phyloP scores from a whole-genome alignment of 2,888 invertebrate genomes.

The Pollenia labialis region DNA sequence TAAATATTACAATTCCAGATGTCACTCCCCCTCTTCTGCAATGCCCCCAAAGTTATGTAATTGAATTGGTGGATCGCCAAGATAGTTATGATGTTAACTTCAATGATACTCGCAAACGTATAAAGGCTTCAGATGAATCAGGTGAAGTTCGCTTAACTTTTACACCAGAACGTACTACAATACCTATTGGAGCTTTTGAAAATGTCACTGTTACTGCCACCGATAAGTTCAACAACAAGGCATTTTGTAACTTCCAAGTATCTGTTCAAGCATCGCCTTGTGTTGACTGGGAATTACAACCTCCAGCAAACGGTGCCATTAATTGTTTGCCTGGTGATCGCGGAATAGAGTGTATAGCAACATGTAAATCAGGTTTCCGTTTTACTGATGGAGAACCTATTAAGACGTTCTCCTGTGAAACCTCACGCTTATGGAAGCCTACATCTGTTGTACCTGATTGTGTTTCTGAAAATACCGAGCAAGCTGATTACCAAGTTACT shows the following conservation, averaged over 20 bases:
- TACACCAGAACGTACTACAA: slow-evolving; percentile 92
- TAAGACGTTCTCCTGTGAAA: slow-evolving; percentile 94
- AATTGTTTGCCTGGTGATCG: slow-evolving; percentile 93
- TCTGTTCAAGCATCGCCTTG: slow-evolving; percentile 97
- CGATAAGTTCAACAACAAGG: slow-evolving; percentile 94
- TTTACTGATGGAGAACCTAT: slow-evolving; percentile 95
- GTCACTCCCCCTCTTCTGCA: slow-evolving; percentile 95
- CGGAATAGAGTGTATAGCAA: slow-evolving; percentile 94
- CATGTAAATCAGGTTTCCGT: slow-evolving; percentile 93
- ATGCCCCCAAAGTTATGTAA: slow-evolving; percentile 97
- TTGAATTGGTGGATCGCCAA: slow-evolving; percentile 94
- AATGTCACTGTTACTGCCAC: slow-evolving; percentile 95
- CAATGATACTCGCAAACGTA: slow-evolving; percentile 93
- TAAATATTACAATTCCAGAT: slow-evolving; percentile 97
- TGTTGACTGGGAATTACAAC: slow-evolving; percentile 96
- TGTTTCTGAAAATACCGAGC: slow-evolving; percentile 97
- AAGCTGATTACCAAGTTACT: slow-evolving; percentile 96
- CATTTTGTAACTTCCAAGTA: slow-evolving; percentile 96
- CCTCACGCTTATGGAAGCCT: slow-evolving; percentile 93
- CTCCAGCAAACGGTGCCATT: slow-evolving; percentile 94
- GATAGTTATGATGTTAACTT: slow-evolving; percentile 96
- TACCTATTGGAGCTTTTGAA: slow-evolving; percentile 94
- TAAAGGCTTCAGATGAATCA: slow-evolving; percentile 94
- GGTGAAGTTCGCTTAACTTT: slow-evolving; percentile 94
- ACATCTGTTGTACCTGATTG: slow-evolving; percentile 96